Conservation (phyloP, 2,113 vertebrate species). For the Chionodraco myersi region DNA sequence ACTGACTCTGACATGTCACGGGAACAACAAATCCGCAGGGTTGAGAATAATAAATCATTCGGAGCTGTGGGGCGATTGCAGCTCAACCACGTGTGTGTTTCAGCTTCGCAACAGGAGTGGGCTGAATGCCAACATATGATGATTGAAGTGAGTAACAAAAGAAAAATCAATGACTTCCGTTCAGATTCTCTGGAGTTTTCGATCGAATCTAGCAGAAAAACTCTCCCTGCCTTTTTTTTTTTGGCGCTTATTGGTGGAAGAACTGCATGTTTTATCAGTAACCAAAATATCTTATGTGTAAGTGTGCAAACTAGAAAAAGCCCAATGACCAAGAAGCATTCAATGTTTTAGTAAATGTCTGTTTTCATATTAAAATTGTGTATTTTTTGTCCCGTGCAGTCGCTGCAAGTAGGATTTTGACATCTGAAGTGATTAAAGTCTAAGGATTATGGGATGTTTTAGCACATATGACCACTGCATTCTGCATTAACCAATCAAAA, state of each 20-base stretch:
- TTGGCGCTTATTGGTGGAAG: background rate
- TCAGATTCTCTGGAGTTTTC: constrained; percentile 8
- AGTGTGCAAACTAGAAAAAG: background rate
- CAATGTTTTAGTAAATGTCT: background rate
- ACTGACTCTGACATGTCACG: constrained; percentile 29
- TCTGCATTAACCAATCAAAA: constrained; percentile 30
- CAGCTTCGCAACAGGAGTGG: background rate
- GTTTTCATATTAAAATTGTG: background rate
- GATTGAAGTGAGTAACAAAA: background rate
- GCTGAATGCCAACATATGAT: constrained; percentile 1
- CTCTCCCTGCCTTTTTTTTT: background rate
- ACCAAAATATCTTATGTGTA: background rate
- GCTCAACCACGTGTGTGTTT: background rate
- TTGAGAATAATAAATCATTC: constrained; percentile 18
- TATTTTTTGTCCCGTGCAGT: background rate
- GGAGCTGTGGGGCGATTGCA: background rate
- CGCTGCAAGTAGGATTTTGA: constrained; percentile 9
- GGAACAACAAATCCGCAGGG: background rate
- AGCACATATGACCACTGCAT: background rate
- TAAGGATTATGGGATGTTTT: constrained; percentile 19
- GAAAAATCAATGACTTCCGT: constrained; percentile 30
- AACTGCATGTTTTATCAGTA: background rate
- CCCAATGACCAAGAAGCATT: background rate
- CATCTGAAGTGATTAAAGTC: constrained; percentile 30
- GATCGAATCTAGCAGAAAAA: background rate